Conservation (phyloP, 2,797 vertebrate species). For the Tangara arthus region DNA sequence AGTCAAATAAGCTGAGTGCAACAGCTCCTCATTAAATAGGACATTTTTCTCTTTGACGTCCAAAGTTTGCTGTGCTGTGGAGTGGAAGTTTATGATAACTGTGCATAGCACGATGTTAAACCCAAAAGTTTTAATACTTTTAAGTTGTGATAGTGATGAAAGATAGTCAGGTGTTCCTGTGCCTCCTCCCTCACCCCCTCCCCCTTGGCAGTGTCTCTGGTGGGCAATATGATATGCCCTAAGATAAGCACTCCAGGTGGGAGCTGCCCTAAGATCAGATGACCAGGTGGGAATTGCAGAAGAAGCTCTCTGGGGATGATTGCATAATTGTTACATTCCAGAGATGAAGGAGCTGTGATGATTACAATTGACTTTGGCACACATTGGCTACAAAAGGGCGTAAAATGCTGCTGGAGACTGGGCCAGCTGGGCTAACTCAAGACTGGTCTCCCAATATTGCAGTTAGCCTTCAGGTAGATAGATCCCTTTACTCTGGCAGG, state of each 20-base stretch:
- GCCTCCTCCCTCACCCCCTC: too few species aligned
- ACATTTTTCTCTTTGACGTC: conserved; percentile 32
- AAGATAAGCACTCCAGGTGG: too few species aligned
- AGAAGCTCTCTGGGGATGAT: not conserved
- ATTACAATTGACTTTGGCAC: not conserved
- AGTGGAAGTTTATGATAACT: not conserved
- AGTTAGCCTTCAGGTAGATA: not conserved
- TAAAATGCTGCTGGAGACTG: not conserved
- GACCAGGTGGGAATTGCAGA: not conserved
- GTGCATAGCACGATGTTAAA: not conserved
- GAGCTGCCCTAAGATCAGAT: not conserved
- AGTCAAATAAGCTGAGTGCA: not conserved
- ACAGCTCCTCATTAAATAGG: not conserved
- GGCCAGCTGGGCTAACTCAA: accelerated
- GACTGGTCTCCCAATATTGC: not conserved
- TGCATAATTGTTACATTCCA: not conserved
- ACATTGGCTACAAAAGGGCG: not conserved
- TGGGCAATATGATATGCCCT: not conserved
- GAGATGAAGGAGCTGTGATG: not conserved
- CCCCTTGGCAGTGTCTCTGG: not conserved
- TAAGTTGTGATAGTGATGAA: not conserved
- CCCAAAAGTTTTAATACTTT: not conserved
- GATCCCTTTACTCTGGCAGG: not conserved
- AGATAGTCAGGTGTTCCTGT: not conserved
- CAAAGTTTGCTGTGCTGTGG: not conserved